Evolutionary conservation across 2,888 invertebrate species (phyloP), one percentile per base, ranked within the genome.

Genomic region (Apodemia hepburni): DNA sequence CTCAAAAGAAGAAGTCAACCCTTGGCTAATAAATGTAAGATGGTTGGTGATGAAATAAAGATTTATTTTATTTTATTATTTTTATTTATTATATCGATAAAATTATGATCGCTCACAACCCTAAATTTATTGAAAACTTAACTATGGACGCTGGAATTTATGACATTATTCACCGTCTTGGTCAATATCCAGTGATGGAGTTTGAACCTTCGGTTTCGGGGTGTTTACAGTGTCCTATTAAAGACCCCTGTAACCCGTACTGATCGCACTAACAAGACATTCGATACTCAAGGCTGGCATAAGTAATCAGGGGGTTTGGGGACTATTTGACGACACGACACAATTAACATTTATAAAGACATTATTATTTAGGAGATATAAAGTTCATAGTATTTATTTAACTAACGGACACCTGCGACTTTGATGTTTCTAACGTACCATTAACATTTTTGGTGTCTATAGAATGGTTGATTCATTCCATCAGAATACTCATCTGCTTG

Each of bases 111-210:
- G 22, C 42, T 42, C 0, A 22, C 54, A 54, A 54, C 54, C 54
- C 54, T 54, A 54, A 15, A 54, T 54, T 54, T 54, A 54, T 54
- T 54, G 54, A 27, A 54, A 68, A 62, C 60, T 61, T 61, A 64
- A 59, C 64, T 61, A 62, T 61, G 64, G 63, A 57, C 66, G 57
- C 65, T 60, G 64, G 65, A 70, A 70, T 70, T 68, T 66, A 70
- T 65, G 62, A 64, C 63, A 62, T 42, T 42, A 42, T 61, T 68
- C 67, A 61, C 64, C 66, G 63, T 62, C 59, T 61, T 62, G 68
- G 66, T 65, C 64, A 67, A 63, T 64, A 62, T 62, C 61, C 60
- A 65, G 54, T 62, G 64, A 62, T 66, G 68, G 64, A 59, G 61
- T 66, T 64, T 61, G 61, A 60, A 60, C 58, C 67, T 61, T 63